Percentiles rank a stretch among this genome's conserved stretches.
Conservation (phyloP, 1,140 invertebrate species). For the Potamilus streckersoni region DNA sequence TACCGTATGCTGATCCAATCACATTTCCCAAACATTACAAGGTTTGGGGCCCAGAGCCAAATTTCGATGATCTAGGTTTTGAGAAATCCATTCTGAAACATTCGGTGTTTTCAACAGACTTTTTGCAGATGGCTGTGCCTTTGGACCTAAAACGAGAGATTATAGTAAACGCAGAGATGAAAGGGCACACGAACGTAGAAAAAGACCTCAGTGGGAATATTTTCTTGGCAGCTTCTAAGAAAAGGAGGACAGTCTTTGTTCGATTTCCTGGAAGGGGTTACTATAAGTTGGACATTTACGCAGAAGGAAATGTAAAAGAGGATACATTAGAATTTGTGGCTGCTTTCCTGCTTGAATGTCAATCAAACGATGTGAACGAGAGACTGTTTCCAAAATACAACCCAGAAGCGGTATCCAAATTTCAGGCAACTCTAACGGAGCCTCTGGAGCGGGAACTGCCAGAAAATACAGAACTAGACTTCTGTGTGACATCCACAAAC, state of each 20-base stretch:
- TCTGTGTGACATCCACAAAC: slow-evolving; percentile 4
- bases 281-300: slow-evolving; percentile 26
- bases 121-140: slow-evolving; percentile 11
- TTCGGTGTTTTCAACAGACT: slow-evolving; percentile 17
- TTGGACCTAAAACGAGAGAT: slow-evolving; percentile 16
- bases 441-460: slow-evolving; percentile 23
- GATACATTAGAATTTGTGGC: slow-evolving; percentile 31
- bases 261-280: slow-evolving; percentile 25
- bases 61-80: slow-evolving; percentile 32
- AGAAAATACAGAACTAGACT: slow-evolving; percentile 10
- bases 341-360: slow-evolving; percentile 23
- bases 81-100: slow-evolving; percentile 18
- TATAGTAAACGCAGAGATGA: slow-evolving; percentile 14
- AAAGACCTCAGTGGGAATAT: slow-evolving; percentile 20
- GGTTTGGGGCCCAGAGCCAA: slow-evolving; percentile 29
- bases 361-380: neutral
- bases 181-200: slow-evolving; percentile 12
- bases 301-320: slow-evolving; percentile 17
- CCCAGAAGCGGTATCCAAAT: slow-evolving; percentile 19
- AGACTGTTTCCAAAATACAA: slow-evolving; percentile 27
- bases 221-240: slow-evolving; percentile 12
- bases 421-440: slow-evolving; percentile 16
- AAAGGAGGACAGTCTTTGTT: slow-evolving; percentile 10
- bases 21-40: slow-evolving; percentile 24
- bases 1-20: neutral